Conservation (phyloP, 1,140 invertebrate genomes). For the Bombus superbus region DNA sequence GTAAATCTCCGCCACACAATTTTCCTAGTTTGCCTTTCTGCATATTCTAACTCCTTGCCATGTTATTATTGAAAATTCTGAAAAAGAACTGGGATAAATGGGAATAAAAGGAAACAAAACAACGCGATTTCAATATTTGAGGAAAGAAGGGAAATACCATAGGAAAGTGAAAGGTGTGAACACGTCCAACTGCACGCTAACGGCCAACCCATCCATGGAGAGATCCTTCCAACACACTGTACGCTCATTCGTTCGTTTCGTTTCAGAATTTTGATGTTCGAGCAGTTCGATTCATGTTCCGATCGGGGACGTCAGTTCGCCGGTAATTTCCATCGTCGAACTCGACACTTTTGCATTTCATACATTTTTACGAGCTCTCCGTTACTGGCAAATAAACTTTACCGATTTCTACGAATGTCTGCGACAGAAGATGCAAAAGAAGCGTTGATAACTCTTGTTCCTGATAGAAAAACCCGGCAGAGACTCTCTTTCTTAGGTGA, state of each 20-base stretch:
- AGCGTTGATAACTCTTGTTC: conserved; percentile 35
- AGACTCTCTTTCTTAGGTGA: background rate
- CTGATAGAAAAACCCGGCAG: background rate
- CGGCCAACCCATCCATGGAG: background rate
- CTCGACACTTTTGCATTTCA: too few species aligned
- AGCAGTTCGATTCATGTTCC: background rate
- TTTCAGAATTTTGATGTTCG: background rate
- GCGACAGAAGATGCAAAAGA: background rate
- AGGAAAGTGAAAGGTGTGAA: background rate
- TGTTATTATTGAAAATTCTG: background rate
- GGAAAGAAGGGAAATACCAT: background rate
- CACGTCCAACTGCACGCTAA: background rate
- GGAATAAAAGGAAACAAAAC: background rate
- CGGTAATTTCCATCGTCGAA: background rate
- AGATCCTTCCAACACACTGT: background rate
- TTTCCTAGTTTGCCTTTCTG: background rate
- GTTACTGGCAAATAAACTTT: conserved; percentile 1
- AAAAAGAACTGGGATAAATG: background rate
- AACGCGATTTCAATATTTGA: background rate
- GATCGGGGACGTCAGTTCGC: background rate
- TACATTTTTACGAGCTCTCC: background rate
- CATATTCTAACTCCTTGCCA: background rate
- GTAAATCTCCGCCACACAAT: background rate
- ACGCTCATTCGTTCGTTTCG: background rate
- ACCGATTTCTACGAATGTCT: background rate